Base-by-base conservation (phyloP, 2,888 invertebrate species). In the Oscheius sp. region DNA sequence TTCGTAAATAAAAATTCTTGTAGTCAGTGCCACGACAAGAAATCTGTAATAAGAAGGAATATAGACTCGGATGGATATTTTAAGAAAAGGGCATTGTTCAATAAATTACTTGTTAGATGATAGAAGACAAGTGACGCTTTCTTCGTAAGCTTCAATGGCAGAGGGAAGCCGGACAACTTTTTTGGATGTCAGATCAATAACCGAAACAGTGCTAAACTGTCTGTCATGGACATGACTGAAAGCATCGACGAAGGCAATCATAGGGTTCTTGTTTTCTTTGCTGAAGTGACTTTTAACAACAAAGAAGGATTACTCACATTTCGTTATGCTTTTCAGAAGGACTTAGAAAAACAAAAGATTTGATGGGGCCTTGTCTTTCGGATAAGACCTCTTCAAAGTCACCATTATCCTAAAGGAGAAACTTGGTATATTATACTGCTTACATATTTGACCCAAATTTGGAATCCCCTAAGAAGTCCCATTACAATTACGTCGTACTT, bases 311-410 rank as follows among this genome's bases (percentile, higher is more conserved):
- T 1, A 59, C 44, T 44, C 30, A 59, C 41, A 24, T n/a, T 36
- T 50, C 47, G 33, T 38, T 44, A n/a, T 9, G 14, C 20, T 30
- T 20, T 26, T 41, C 54, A 9, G 36, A 28, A 2, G 59, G 59
- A 44, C 20, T 33, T 14, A 59, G 44, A 9, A 59, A 44, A 20
- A 92, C 91, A 75, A 95, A 89, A 65, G 91, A 90, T 70, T 91
- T 90, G 56, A 95, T 93, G 73, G 92, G 91, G 62, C 95, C 94
- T 87, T 95, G 94, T 61, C 94, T 90, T 91, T 95, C 94, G 2
- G 95, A 95, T 70, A 97, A 88, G 28, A 96, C 92, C 88, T 96
- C 96, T 71, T 92, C 92, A 1, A 95, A 96, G 86, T 96, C 95
- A 24, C 96, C 95, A 80, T 91, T 92, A 8, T 92, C 92, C 91